Conservation (phyloP, 2,888 invertebrate genomes). For the Amiota communis region DNA sequence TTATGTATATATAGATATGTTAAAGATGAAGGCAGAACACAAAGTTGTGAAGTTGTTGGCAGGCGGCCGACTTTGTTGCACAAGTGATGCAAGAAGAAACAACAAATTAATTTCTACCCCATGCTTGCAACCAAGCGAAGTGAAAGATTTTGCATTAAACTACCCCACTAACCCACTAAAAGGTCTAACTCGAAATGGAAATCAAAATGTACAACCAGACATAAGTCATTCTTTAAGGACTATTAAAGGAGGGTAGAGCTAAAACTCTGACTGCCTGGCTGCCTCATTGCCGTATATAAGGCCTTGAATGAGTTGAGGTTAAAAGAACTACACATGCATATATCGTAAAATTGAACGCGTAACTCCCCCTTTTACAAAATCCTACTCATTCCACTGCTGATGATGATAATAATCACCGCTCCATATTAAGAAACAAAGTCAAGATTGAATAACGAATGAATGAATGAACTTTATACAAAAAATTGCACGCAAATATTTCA, state of each 20-base stretch:
- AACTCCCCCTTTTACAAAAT: too few species aligned
- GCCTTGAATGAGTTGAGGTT: too few species aligned
- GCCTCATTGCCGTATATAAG: too few species aligned
- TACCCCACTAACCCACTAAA: constrained; percentile 28
- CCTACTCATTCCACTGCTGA: too few species aligned
- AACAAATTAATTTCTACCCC: constrained; percentile 28
- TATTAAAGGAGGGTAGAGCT: too few species aligned
- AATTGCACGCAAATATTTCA: constrained; percentile 42
- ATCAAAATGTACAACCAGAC: constrained; percentile 22
- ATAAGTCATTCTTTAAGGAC: neutral
- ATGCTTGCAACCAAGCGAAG: neutral
- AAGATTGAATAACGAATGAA: neutral
- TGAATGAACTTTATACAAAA: constrained; percentile 12
- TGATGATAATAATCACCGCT: constrained; percentile 11
- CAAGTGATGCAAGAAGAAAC: constrained; percentile 22
- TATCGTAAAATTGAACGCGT: too few species aligned
- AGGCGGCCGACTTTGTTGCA: constrained; percentile 6
- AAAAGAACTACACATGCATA: too few species aligned
- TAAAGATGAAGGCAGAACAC: too few species aligned
- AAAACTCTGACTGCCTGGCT: too few species aligned
- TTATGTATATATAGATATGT: too few species aligned
- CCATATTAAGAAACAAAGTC: neutral
- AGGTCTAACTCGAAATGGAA: neutral
- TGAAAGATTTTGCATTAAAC: neutral
- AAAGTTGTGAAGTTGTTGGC: neutral